A percentile compares a stretch with the other conserved stretches of the same genome.
These are phyloP conservation scores for Aromia moschata DNA, from an alignment of 2,888 invertebrate species.

Conservation along the genomic window DNA sequence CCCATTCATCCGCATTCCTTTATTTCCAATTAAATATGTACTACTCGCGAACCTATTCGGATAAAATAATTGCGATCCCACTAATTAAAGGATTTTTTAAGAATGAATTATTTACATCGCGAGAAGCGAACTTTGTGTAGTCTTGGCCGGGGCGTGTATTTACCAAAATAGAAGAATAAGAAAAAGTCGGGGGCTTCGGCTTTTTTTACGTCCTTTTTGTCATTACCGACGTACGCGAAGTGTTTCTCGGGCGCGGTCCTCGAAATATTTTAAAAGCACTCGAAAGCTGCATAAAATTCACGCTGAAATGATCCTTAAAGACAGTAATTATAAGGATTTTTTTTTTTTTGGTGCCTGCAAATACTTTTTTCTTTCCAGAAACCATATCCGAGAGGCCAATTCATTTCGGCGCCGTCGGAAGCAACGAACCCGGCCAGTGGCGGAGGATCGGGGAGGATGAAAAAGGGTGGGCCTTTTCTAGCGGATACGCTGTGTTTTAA, in stretches of 20 bases:
- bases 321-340: conserved; percentile 39
- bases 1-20: neutral
- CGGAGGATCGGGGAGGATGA: too few species aligned
- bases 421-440: conserved; percentile 31
- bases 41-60: neutral
- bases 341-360: too few species aligned
- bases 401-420: conserved; percentile 41
- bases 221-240: conserved; percentile 54
- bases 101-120: conserved; percentile 23
- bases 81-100: conserved; percentile 21
- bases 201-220: conserved; percentile 52
- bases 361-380: conserved; percentile 37
- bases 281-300: conserved; percentile 50
- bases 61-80: conserved; percentile 7
- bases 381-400: conserved; percentile 34
- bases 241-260: conserved; percentile 49
- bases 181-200: conserved; percentile 36
- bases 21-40: neutral
- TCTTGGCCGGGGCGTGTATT: neutral
- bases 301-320: conserved; percentile 49
- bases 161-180: conserved; percentile 34
- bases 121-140: neutral
- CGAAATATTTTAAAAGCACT: conserved; percentile 58
- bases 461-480: too few species aligned
- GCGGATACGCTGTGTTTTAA: too few species aligned